A percentile compares a stretch with the other conserved stretches of the same genome.
These are phyloP conservation scores for Phalanger gymnotis DNA, from an alignment of 2,797 vertebrate species.

Conservation along the genomic window DNA sequence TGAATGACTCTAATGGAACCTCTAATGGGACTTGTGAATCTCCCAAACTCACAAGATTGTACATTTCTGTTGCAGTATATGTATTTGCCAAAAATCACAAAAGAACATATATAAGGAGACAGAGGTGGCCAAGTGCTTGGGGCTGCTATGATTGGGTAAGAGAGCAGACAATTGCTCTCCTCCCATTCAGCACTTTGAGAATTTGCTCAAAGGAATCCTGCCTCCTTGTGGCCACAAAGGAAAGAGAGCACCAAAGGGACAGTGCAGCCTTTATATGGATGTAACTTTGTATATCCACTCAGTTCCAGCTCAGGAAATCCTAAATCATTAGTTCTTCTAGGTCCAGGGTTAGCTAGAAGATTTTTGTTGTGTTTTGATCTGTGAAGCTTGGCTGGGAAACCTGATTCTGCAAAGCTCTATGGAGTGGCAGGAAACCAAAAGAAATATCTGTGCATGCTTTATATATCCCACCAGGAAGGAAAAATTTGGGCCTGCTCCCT, in stretches of 20 bases:
- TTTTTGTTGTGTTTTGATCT: not conserved
- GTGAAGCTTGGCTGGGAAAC: not conserved
- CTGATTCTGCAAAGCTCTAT: not conserved
- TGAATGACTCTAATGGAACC: not conserved
- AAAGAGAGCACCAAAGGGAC: not conserved
- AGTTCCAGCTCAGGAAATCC: not conserved
- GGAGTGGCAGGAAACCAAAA: not conserved
- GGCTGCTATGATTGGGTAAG: not conserved
- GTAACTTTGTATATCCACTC: not conserved
- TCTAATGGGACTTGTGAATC: not conserved
- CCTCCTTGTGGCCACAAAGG: not conserved
- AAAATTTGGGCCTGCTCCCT: not conserved
- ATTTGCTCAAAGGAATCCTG: not conserved
- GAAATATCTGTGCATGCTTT: not conserved
- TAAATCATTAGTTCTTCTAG: not conserved
- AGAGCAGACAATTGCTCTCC: not conserved
- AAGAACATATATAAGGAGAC: not conserved
- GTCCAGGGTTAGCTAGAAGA: not conserved
- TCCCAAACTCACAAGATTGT: not conserved
- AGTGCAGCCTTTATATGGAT: not conserved
- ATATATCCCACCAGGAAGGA: not conserved
- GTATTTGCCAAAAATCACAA: not conserved
- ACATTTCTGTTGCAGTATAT: not conserved
- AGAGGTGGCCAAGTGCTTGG: not conserved
- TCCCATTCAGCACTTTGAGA: not conserved